phyloP scores from a whole-genome alignment of 2,888 invertebrate species.

The Leucozona laternaria region DNA sequence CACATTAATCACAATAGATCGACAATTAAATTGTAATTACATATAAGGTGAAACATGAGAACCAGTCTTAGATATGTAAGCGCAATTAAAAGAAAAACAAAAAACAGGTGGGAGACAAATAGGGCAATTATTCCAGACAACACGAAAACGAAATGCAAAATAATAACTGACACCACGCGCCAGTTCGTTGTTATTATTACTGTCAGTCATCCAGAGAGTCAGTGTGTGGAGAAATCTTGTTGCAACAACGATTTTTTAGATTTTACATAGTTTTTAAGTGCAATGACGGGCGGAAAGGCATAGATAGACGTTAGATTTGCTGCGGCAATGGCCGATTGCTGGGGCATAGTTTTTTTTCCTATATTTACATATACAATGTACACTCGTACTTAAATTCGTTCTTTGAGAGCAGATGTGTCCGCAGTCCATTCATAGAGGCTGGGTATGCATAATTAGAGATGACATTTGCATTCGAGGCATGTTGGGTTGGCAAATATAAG shows the following conservation, averaged over 20 bases:
- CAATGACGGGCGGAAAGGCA: background rate
- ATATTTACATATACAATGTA: too few species aligned
- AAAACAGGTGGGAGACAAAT: slow-evolving; percentile 16
- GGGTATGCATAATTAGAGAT: slow-evolving; percentile 55
- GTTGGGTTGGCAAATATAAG: slow-evolving; percentile 2
- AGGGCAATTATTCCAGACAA: slow-evolving; percentile 17
- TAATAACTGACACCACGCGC: slow-evolving; percentile 13
- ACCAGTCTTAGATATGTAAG: slow-evolving; percentile 12
- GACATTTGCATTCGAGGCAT: slow-evolving; percentile 56
- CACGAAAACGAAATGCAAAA: slow-evolving; percentile 14
- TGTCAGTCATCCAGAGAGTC: slow-evolving; percentile 1
- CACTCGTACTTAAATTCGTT: too few species aligned
- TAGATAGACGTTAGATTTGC: slow-evolving; percentile 11
- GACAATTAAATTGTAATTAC: slow-evolving; percentile 19
- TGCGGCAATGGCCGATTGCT: background rate
- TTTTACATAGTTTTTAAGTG: slow-evolving; percentile 15
- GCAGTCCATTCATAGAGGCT: background rate
- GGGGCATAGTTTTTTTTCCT: background rate
- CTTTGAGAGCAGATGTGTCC: background rate
- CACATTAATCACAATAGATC: slow-evolving; percentile 7
- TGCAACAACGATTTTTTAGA: slow-evolving; percentile 9
- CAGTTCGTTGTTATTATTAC: slow-evolving; percentile 15
- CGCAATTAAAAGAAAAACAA: background rate
- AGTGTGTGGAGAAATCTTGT: slow-evolving; percentile 1
- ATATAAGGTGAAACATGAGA: slow-evolving; percentile 7